phyloP scores from a whole-genome alignment of 2,888 invertebrate genomes.

The Aplocera efformata region DNA sequence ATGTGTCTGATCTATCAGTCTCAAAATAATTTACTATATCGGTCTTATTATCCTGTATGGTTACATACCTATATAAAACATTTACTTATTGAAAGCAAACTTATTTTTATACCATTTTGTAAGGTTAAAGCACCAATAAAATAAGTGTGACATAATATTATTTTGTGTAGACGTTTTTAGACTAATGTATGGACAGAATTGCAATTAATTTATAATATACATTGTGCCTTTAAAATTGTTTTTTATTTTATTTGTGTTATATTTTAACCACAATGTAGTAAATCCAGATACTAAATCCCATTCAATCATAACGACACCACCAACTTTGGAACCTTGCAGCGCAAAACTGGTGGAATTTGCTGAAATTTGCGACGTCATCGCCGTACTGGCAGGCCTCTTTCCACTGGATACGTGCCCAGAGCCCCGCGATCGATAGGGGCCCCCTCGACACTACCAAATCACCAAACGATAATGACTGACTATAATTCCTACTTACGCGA shows the following conservation, averaged over 20 bases:
- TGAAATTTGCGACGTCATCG: too few relatives aligned
- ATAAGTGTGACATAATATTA: slow-evolving; percentile 75
- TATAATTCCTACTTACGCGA: too few relatives aligned
- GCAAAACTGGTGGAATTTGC: too few relatives aligned
- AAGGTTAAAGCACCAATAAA: slow-evolving; percentile 60
- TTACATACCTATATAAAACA: slow-evolving; percentile 30
- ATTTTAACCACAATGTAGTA: too few relatives aligned
- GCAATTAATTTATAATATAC: slow-evolving; percentile 78
- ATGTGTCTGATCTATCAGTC: slow-evolving; percentile 34
- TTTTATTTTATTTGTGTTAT: slow-evolving; percentile 33
- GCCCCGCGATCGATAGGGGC: too few relatives aligned
- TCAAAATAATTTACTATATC: slow-evolving; percentile 30
- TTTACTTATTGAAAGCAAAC: slow-evolving; percentile 40
- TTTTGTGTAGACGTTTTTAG: slow-evolving; percentile 58
- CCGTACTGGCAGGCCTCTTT: too few relatives aligned
- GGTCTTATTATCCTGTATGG: slow-evolving; percentile 17
- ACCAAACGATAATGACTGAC: too few relatives aligned
- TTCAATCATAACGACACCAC: too few relatives aligned
- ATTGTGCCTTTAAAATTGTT: slow-evolving; percentile 58
- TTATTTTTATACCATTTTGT: slow-evolving; percentile 63
- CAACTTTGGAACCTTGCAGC: too few relatives aligned
- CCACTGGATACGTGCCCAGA: too few relatives aligned
- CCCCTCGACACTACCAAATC: too few relatives aligned
- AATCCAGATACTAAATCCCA: too few relatives aligned
- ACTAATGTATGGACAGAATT: slow-evolving; percentile 70